A percentile compares a stretch with the other conserved stretches of the same genome.
Evolutionary conservation across 2,888 invertebrate genomes (phyloP).

Genomic region (Drosophila anomalata): DNA sequence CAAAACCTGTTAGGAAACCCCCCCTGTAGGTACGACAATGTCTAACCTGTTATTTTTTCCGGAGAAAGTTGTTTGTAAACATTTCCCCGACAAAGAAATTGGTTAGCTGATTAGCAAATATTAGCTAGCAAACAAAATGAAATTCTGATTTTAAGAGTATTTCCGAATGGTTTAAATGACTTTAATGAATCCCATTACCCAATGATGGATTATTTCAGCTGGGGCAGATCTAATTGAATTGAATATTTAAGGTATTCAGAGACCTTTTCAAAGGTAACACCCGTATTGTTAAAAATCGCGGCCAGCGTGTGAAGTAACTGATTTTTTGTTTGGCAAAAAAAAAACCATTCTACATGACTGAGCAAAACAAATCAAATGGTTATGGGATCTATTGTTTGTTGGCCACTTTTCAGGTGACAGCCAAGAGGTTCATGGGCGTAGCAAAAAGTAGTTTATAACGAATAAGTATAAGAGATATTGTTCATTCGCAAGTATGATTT

Average conservation of each 20-base stretch:
- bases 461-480: not conserved
- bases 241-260: not conserved
- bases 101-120: not conserved
- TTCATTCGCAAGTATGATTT: not conserved
- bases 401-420: conserved; percentile 1
- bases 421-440: not conserved
- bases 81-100: not conserved
- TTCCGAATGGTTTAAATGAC: not conserved
- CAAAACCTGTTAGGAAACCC: not conserved
- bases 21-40: not conserved
- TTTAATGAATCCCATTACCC: not conserved
- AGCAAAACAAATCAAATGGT: conserved; percentile 3
- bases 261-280: conserved; percentile 4
- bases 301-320: conserved; percentile 23
- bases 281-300: conserved; percentile 5
- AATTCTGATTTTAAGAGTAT: not conserved
- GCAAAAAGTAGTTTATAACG: not conserved
- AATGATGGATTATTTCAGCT: not conserved
- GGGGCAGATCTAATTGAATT: conserved; percentile 15
- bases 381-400: conserved; percentile 7
- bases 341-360: conserved; percentile 13
- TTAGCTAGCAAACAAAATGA: not conserved
- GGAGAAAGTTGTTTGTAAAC: conserved; percentile 1
- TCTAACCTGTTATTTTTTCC: not conserved
- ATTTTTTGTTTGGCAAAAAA: conserved; percentile 2